Percentiles rank a stretch among this genome's conserved stretches.
Conservation (phyloP, 2,113 vertebrate genomes). For the Lampris megalopsis region DNA sequence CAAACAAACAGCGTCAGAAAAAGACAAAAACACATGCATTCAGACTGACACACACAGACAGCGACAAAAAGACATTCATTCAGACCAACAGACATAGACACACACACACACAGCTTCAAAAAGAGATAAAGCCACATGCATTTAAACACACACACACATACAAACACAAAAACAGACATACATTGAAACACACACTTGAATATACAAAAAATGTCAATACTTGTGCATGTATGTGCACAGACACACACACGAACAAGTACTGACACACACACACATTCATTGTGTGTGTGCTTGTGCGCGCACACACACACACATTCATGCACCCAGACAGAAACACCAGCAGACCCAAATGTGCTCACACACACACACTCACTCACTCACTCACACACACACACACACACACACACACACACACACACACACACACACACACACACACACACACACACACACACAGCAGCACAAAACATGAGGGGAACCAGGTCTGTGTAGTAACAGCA, state of each 20-base stretch:
- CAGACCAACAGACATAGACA: no score
- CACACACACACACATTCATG: background rate
- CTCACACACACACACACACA: background rate
- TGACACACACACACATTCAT: slow-evolving; percentile 8
- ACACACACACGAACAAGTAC: slow-evolving; percentile 9
- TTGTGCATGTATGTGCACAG: background rate
- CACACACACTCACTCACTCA: background rate
- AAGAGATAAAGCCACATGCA: no score
- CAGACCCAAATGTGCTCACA: background rate
- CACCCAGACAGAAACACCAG: background rate
- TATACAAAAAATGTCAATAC: no score
- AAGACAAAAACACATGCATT: no score
- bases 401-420: slow-evolving; percentile 17
- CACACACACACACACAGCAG: slow-evolving; percentile 17
- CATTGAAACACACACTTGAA: no score
- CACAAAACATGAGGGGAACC: slow-evolving; percentile 68
- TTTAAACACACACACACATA: no score
- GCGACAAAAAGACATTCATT: no score
- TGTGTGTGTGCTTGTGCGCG: no score
- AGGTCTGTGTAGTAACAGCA: slow-evolving; percentile 65
- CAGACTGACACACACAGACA: no score
- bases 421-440: slow-evolving; percentile 25
- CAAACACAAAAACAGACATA: no score
- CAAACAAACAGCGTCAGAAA: background rate
- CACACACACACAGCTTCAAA: no score